Evolutionary conservation across 2,888 invertebrate species (phyloP).

Genomic region (Lasiommata megera): DNA sequence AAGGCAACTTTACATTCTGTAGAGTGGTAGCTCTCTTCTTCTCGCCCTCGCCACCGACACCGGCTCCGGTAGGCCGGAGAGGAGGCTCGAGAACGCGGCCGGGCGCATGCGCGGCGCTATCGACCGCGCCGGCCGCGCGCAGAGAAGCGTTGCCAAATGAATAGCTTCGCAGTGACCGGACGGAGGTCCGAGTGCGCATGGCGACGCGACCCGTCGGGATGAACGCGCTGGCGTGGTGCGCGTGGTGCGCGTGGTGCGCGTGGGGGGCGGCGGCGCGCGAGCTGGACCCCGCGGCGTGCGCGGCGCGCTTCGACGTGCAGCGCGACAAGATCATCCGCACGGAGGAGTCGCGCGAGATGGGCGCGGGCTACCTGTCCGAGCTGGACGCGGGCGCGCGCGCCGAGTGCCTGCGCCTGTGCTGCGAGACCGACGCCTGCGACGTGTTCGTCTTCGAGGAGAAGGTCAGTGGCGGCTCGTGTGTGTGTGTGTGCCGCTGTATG

Average conservation of each 20-base stretch:
- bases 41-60: too few relatives aligned
- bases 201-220: too few relatives aligned
- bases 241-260: conserved; percentile 46
- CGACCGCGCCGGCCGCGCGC: conserved; percentile 38
- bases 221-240: conserved; percentile 38
- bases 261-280: conserved; percentile 59
- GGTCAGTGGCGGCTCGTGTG: conserved; percentile 79
- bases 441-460: conserved; percentile 96
- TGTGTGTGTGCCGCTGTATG: too few relatives aligned
- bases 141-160: conserved; percentile 10
- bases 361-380: conserved; percentile 93
- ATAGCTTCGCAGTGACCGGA: too few relatives aligned
- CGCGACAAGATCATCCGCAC: conserved; percentile 94
- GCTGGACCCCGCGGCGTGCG: conserved; percentile 85
- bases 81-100: neutral
- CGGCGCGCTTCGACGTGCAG: conserved; percentile 91
- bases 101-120: conserved; percentile 50
- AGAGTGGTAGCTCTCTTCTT: too few relatives aligned
- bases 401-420: conserved; percentile 93
- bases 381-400: conserved; percentile 89
- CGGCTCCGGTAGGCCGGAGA: neutral
- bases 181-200: too few relatives aligned
- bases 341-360: conserved; percentile 92
- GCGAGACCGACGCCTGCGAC: conserved; percentile 92
- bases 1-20: too few relatives aligned